phyloP scores from a whole-genome alignment of 2,113 vertebrate genomes.

The Chloebia gouldiae region DNA sequence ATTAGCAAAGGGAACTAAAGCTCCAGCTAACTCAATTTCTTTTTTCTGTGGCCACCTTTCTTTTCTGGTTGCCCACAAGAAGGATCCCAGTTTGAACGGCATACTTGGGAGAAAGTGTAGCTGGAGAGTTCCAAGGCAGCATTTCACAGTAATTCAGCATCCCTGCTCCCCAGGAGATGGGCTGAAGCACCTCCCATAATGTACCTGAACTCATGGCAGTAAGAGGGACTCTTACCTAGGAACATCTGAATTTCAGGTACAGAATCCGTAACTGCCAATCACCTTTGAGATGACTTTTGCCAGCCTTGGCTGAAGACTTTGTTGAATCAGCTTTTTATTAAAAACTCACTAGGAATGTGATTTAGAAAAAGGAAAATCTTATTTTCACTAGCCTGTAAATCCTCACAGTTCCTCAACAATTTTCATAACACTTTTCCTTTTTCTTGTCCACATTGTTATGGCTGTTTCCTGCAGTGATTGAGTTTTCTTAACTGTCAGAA shows the following conservation, averaged over 20 bases:
- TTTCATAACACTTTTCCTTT: not conserved
- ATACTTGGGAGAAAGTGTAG: not conserved
- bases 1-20: not conserved
- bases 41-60: not conserved
- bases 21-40: not conserved
- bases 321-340: not conserved
- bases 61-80: not conserved
- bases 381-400: not conserved
- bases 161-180: not conserved
- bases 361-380: not conserved
- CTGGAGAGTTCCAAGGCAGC: not conserved
- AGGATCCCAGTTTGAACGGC: not conserved
- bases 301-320: not conserved
- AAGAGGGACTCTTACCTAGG: not conserved
- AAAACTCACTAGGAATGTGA: not conserved
- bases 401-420: not conserved
- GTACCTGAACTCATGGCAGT: not conserved
- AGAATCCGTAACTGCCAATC: not conserved
- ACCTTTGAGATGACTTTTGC: not conserved
- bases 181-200: not conserved
- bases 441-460: not conserved
- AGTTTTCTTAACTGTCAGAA: constrained; percentile 45
- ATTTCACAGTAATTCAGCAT: not conserved
- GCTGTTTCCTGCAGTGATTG: constrained; percentile 39
- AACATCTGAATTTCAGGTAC: not conserved